Percentiles rank a stretch among this genome's conserved stretches.
Evolutionary conservation across 1,140 invertebrate genomes (phyloP).

Genomic region (Drosophila fuyamai): DNA sequence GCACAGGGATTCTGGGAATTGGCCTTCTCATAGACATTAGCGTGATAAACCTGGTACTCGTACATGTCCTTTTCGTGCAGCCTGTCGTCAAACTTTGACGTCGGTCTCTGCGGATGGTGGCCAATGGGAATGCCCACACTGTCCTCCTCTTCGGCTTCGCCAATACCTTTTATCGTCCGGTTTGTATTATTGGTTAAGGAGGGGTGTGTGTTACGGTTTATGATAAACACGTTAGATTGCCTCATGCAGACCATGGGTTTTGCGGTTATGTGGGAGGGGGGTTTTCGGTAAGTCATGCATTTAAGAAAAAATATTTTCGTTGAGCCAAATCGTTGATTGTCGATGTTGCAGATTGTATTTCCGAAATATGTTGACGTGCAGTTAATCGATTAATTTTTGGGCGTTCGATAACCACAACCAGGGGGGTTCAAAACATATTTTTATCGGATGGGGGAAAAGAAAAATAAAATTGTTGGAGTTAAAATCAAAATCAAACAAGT

Average conservation of each 20-base stretch:
- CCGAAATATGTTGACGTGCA: conserved; percentile 54
- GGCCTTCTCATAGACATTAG: conserved; percentile 52
- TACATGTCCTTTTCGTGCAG: conserved; percentile 44
- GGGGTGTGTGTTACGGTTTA: neutral
- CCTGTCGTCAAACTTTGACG: neutral
- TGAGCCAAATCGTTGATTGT: conserved; percentile 13
- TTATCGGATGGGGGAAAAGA: conserved; percentile 50
- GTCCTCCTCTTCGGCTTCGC: conserved; percentile 11
- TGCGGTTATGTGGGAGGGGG: conserved; percentile 5
- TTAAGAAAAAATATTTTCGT: conserved; percentile 30
- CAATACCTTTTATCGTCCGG: conserved; percentile 1
- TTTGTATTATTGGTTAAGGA: conserved; percentile 2
- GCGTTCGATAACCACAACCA: conserved; percentile 77
- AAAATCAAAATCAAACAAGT: conserved; percentile 43
- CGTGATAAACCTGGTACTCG: conserved; percentile 54
- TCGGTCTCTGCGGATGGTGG: neutral
- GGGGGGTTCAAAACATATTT: conserved; percentile 34
- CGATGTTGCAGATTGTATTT: conserved; percentile 28
- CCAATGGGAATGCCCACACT: conserved; percentile 28
- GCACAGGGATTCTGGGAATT: conserved; percentile 55
- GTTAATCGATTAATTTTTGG: conserved; percentile 74
- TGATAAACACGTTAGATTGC: conserved; percentile 19
- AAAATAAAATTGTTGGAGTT: conserved; percentile 66
- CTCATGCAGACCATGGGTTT: conserved; percentile 57
- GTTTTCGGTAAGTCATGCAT: conserved; percentile 56